These are phyloP conservation scores for Saguinus midas DNA, from an alignment of 2,113 vertebrate species.

Conservation along the genomic window DNA sequence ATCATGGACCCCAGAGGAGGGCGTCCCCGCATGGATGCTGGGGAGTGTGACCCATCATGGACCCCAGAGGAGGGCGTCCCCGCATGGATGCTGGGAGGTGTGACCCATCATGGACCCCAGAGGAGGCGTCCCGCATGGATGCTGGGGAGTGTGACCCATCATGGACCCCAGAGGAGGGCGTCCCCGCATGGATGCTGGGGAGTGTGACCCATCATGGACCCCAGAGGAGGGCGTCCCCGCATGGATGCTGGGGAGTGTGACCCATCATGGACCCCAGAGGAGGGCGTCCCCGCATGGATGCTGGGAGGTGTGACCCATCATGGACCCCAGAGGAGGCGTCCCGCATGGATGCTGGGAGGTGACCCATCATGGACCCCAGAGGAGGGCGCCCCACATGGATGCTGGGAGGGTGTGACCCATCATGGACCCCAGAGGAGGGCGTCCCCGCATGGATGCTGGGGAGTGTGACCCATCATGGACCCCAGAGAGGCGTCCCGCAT, in stretches of 20 bases:
- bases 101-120: too few relatives aligned
- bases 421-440: too few relatives aligned
- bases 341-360: accelerated
- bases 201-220: too few relatives aligned
- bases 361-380: too few relatives aligned
- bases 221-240: background rate
- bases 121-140: accelerated
- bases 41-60: too few relatives aligned
- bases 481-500: accelerated
- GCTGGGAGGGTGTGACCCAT: background rate
- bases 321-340: background rate
- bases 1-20: too few relatives aligned
- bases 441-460: background rate
- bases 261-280: too few relatives aligned
- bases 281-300: accelerated
- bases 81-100: accelerated
- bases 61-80: background rate
- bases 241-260: too few relatives aligned
- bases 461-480: too few relatives aligned
- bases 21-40: accelerated
- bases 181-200: background rate
- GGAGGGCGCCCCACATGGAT: accelerated
- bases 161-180: too few relatives aligned
- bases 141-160: too few relatives aligned
- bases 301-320: background rate